Evolutionary conservation across 2,888 invertebrate species (phyloP).

Genomic region (Ecdyonurus torrentis): DNA sequence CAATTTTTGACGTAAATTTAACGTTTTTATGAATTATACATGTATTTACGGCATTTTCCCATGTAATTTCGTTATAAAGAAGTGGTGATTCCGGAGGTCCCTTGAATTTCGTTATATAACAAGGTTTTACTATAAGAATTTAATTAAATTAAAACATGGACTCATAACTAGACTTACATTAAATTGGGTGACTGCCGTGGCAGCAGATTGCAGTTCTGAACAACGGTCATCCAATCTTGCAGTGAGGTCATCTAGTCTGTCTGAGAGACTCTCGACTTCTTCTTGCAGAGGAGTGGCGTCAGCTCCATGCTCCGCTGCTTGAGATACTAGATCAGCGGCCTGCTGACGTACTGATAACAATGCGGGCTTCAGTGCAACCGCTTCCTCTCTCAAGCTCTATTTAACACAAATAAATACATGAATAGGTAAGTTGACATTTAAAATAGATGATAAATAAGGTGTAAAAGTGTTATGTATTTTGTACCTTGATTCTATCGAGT

Average conservation of each 20-base stretch:
- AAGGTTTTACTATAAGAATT: background rate
- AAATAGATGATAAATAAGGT: no score
- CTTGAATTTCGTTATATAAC: no score
- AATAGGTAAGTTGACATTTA: background rate
- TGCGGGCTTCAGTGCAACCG: constrained; percentile 58
- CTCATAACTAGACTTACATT: constrained; percentile 33
- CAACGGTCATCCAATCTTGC: constrained; percentile 61
- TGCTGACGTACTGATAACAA: constrained; percentile 42
- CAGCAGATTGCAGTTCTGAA: constrained; percentile 65
- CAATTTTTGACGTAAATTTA: no score
- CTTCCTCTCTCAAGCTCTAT: constrained; percentile 51
- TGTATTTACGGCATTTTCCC: no score
- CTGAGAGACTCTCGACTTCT: constrained; percentile 59
- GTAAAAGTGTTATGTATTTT: no score
- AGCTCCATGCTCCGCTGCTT: constrained; percentile 52
- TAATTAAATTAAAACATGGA: background rate
- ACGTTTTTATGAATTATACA: background rate
- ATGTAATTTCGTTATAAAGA: no score
- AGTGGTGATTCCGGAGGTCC: no score
- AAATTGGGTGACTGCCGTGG: constrained; percentile 71
- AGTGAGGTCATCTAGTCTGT: constrained; percentile 58
- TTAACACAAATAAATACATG: no score
- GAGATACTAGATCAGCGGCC: constrained; percentile 59
- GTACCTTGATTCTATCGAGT: constrained; percentile 64
- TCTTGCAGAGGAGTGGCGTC: constrained; percentile 62